Evolutionary conservation across 2,113 vertebrate genomes (phyloP).

Genomic region (Tichodroma muraria): DNA sequence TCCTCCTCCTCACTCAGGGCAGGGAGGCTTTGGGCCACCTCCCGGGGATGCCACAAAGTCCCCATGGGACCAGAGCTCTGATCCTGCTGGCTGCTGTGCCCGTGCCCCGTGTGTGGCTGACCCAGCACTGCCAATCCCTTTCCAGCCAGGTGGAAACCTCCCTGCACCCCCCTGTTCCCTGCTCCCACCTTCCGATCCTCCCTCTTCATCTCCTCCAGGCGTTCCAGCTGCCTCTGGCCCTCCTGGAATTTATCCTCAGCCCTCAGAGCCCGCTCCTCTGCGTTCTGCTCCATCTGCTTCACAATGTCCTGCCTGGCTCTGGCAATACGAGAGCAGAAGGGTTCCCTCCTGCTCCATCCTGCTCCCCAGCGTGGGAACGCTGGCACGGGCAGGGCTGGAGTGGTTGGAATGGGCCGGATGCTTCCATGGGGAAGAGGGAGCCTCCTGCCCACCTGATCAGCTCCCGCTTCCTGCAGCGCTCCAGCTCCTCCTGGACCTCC

Average conservation of each 20-base stretch:
- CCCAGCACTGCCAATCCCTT: background rate
- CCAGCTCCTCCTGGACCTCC: background rate
- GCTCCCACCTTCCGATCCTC: background rate
- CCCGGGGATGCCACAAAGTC: background rate
- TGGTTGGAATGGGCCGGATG: background rate
- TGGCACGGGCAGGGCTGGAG: background rate
- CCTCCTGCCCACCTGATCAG: background rate
- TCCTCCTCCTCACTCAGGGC: background rate
- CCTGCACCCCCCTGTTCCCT: background rate
- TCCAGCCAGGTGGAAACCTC: background rate
- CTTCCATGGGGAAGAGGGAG: background rate
- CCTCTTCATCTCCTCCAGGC: background rate
- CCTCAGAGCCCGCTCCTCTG: background rate
- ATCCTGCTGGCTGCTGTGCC: background rate
- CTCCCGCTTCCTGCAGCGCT: background rate
- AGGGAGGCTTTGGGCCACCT: background rate
- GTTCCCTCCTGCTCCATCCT: background rate
- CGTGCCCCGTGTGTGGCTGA: background rate
- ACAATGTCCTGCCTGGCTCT: background rate
- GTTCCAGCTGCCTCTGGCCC: background rate
- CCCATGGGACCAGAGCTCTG: background rate
- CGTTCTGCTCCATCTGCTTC: background rate
- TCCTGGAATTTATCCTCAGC: background rate
- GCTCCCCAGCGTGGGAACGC: fast-evolving
- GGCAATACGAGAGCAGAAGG: background rate